A percentile compares a stretch with the other conserved stretches of the same genome.
Evolutionary conservation across 2,888 invertebrate species (phyloP).

Genomic region (Andrena hattorfiana): DNA sequence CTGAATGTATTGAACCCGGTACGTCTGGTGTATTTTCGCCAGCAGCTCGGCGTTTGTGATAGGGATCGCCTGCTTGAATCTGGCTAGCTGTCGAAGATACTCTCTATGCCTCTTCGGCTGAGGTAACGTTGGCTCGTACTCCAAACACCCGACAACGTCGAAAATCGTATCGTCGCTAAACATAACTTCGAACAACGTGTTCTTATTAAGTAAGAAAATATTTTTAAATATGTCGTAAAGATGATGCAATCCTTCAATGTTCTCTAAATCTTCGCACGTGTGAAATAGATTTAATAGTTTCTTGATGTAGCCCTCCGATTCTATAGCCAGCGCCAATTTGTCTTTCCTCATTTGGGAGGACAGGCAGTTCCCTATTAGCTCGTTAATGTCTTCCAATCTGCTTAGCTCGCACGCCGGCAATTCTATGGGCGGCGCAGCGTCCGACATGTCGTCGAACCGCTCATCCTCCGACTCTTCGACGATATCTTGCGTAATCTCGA

Average conservation of each 20-base stretch:
- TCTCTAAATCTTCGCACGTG: slow-evolving; percentile 98
- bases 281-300: slow-evolving; percentile 98
- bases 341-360: slow-evolving; percentile 96
- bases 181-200: slow-evolving; percentile 98
- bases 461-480: slow-evolving; percentile 99
- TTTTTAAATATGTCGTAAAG: slow-evolving; percentile 99
- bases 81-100: slow-evolving; percentile 96
- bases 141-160: slow-evolving; percentile 99
- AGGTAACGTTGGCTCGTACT: slow-evolving; percentile 96
- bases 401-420: slow-evolving; percentile 97
- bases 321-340: slow-evolving; percentile 96
- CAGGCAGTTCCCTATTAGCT: slow-evolving; percentile 94
- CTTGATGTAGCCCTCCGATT: slow-evolving; percentile 97
- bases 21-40: slow-evolving; percentile 99
- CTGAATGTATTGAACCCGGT: slow-evolving; percentile 99
- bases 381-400: slow-evolving; percentile 97
- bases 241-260: slow-evolving; percentile 97
- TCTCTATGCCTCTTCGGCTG: slow-evolving; percentile 97
- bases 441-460: slow-evolving; percentile 98
- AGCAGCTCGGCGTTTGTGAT: slow-evolving; percentile 97
- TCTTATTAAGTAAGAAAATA: slow-evolving; percentile 99
- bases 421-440: slow-evolving; percentile 97
- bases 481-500: slow-evolving; percentile 98
- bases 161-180: slow-evolving; percentile 98
- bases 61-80: slow-evolving; percentile 97